phyloP scores from a whole-genome alignment of 2,888 invertebrate species.

The Lochmaea crataegi region DNA sequence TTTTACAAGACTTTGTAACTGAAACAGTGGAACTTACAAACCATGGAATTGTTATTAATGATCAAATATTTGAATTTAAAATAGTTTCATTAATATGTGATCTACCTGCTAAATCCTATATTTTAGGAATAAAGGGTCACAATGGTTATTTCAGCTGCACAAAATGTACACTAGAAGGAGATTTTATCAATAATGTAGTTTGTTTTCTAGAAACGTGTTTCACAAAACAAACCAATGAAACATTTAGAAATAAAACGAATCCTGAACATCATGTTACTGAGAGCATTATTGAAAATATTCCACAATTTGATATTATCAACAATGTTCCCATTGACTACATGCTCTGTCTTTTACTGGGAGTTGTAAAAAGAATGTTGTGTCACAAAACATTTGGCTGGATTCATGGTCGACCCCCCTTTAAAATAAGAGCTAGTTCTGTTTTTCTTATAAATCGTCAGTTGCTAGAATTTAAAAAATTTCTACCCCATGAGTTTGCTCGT shows the following conservation, averaged over 20 bases:
- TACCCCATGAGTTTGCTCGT: slow-evolving; percentile 37
- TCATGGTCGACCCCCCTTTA: slow-evolving; percentile 33
- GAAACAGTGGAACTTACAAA: slow-evolving; percentile 20
- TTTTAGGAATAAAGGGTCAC: slow-evolving; percentile 29
- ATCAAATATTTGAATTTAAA: slow-evolving; percentile 21
- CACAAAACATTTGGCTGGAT: slow-evolving; percentile 36
- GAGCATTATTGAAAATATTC: slow-evolving; percentile 23
- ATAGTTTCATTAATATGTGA: slow-evolving; percentile 30
- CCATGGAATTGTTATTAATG: slow-evolving; percentile 31
- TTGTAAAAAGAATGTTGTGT: slow-evolving; percentile 29
- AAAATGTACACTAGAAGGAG: slow-evolving; percentile 33
- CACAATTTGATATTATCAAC: slow-evolving; percentile 31
- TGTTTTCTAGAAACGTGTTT: slow-evolving; percentile 26
- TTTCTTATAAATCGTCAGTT: slow-evolving; percentile 10
- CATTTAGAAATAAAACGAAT: slow-evolving; percentile 25
- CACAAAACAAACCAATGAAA: slow-evolving; percentile 23
- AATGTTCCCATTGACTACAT: slow-evolving; percentile 35
- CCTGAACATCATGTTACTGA: slow-evolving; percentile 25
- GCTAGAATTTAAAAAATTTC: slow-evolving; percentile 32
- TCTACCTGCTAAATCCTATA: slow-evolving; percentile 30
- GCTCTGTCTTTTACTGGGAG: slow-evolving; percentile 27
- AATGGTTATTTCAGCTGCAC: slow-evolving; percentile 31
- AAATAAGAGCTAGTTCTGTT: slow-evolving; percentile 30
- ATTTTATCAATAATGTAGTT: slow-evolving; percentile 24
- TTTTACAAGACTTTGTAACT: slow-evolving; percentile 32